Conservation (phyloP, 2,113 vertebrate species). For the Solenodon paradoxus region DNA sequence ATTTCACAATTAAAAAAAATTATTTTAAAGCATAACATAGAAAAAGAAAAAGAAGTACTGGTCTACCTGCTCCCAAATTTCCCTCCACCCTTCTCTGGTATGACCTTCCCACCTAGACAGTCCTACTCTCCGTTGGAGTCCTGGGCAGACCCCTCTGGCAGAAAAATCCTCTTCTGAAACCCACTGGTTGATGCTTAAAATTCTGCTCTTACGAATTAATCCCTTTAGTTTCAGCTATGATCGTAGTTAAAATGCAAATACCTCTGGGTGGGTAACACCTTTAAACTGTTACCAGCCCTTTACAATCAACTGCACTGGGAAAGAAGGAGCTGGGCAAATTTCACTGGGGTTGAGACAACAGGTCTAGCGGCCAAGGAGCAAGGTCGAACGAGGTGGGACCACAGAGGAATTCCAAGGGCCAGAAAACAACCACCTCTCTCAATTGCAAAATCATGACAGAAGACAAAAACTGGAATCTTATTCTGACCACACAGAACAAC, state of each 20-base stretch:
- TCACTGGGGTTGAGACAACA: neutral
- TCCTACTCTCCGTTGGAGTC: neutral
- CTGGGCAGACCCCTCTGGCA: neutral
- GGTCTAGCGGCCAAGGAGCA: neutral
- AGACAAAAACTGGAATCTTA: neutral
- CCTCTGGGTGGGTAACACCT: constrained; percentile 49
- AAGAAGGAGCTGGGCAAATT: neutral
- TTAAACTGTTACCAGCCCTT: constrained; percentile 64
- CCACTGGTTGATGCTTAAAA: constrained; percentile 53
- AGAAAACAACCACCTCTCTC: neutral
- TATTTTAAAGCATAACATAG: neutral
- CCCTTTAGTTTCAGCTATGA: constrained; percentile 74
- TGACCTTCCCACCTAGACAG: neutral
- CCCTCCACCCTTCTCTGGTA: neutral
- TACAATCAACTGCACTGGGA: neutral
- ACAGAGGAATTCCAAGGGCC: neutral
- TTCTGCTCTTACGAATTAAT: constrained; percentile 68
- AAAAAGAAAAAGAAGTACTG: neutral
- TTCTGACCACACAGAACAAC: neutral
- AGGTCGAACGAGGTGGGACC: neutral
- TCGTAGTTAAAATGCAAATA: constrained; percentile 71
- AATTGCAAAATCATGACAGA: neutral
- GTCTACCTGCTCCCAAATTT: constrained; percentile 9
- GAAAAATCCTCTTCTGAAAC: constrained; percentile 43
- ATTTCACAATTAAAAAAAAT: neutral